Base-by-base conservation (phyloP, 2,888 invertebrate species). In the Apodemia duryi region DNA sequence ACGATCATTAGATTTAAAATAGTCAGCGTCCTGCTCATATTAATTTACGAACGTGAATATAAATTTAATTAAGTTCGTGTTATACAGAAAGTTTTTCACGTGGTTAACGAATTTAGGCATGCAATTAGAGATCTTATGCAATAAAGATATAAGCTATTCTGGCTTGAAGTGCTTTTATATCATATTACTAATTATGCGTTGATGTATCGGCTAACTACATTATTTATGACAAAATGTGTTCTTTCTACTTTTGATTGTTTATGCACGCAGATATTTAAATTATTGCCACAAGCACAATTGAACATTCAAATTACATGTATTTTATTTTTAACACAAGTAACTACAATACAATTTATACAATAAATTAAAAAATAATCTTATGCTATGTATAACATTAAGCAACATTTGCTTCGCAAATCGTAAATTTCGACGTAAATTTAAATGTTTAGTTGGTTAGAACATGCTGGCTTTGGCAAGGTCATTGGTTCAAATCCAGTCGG, bases 41-140 rank as follows among this genome's bases (percentile, higher is more conserved):
- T 88, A 86, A 88, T 88, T 87, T 85, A 84, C 79, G 81, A 79
- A 89, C 89, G 88, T 86, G 88, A 79, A 80, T 84, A 89, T 90
- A 89, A 88, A 90, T 87, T 89, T 86, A 89, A 91, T 89, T 90
- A 88, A 85, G 81, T 29, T 43, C 43, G 41, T 43, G 41, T 28
- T 43, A 62, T 29, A 43, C 57, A 57, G 57, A 57, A 57, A 57
- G 32, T 13, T 57, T 57, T 29, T 32, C 57, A 32, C 57, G 29
- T 11, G 10, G 49, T 49, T 2, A 13, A 32, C 35, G 29, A 13
- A 32, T 29, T 57, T 11, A 13, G 29, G 57, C 32, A 57, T 13
- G 57, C 57, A 32, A 57, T 32, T 57, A 13, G 29, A 32, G 13
- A 32, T 29, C 57, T 57, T 57, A 57, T 57, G 13, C 29, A 6